Evolutionary conservation across 2,113 vertebrate genomes (phyloP).

Genomic region (Scomber japonicus): DNA sequence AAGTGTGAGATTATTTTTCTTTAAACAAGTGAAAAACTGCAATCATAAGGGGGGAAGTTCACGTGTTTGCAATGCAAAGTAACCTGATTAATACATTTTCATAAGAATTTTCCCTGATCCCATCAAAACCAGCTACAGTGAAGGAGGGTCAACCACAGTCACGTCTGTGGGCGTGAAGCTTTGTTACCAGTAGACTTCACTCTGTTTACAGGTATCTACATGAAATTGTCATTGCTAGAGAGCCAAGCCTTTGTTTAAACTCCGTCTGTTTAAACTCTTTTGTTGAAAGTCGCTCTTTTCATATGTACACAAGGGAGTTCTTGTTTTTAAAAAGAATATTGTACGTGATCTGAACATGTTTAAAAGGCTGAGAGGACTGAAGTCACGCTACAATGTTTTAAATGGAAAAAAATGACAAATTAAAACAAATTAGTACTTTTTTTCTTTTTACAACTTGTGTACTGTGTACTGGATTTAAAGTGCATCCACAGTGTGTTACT

Average conservation of each 20-base stretch:
- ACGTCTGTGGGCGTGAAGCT: too few species aligned
- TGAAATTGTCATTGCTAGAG: not conserved
- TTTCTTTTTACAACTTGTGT: not conserved
- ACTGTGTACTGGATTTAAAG: not conserved
- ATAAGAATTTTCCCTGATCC: not conserved
- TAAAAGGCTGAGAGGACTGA: not conserved
- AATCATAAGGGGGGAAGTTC: fast-evolving
- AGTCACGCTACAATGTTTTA: not conserved
- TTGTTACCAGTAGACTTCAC: not conserved
- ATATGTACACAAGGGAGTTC: not conserved
- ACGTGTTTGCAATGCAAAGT: conserved; percentile 27
- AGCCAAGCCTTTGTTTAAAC: not conserved
- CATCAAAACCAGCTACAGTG: fast-evolving
- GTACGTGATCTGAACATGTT: not conserved
- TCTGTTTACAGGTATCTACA: not conserved
- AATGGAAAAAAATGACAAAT: not conserved
- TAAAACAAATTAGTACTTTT: not conserved
- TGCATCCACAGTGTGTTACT: too few species aligned
- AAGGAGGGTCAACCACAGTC: not conserved
- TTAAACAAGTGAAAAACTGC: not conserved
- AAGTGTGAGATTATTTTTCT: not conserved
- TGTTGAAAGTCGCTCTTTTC: too few species aligned
- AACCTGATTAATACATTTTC: not conserved
- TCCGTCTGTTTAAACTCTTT: not conserved
- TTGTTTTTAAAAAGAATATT: not conserved